These are phyloP conservation scores for Tachina grossa DNA, from an alignment of 2,888 invertebrate species.

Conservation along the genomic window DNA sequence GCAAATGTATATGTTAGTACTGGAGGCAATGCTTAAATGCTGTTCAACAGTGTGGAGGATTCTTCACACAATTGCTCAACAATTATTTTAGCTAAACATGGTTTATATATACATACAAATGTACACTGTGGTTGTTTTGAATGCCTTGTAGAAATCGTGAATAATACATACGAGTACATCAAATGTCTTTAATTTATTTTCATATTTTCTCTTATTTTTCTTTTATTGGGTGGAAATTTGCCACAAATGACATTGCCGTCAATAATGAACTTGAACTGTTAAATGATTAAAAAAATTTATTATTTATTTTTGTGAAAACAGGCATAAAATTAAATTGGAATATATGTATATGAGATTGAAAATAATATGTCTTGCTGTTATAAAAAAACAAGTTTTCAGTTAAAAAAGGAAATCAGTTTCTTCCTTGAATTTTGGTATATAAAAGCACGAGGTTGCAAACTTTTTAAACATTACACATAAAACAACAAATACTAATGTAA, in stretches of 20 bases:
- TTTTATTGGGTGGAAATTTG: conserved; percentile 14
- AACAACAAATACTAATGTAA: too few species aligned
- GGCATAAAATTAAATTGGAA: neutral
- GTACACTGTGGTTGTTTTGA: conserved; percentile 54
- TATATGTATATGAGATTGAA: neutral
- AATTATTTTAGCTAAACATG: conserved; percentile 63
- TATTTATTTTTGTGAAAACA: neutral
- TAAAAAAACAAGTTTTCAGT: too few species aligned
- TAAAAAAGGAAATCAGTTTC: too few species aligned
- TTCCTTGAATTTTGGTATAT: too few species aligned
- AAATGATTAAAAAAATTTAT: neutral
- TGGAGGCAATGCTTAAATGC: conserved; percentile 61
- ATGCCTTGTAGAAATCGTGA: conserved; percentile 49
- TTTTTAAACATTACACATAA: too few species aligned
- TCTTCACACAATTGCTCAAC: conserved; percentile 54
- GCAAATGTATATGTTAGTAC: conserved; percentile 56
- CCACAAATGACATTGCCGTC: conserved; percentile 17
- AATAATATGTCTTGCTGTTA: neutral
- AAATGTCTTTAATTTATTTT: conserved; percentile 45
- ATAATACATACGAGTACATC: conserved; percentile 51
- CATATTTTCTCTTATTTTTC: neutral
- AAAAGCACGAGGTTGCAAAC: too few species aligned
- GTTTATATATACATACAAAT: conserved; percentile 35
- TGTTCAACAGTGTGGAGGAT: conserved; percentile 55
- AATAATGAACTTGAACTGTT: conserved; percentile 29